Evolutionary conservation across 1,140 invertebrate species (phyloP).

Genomic region (Glossosoma conforme): DNA sequence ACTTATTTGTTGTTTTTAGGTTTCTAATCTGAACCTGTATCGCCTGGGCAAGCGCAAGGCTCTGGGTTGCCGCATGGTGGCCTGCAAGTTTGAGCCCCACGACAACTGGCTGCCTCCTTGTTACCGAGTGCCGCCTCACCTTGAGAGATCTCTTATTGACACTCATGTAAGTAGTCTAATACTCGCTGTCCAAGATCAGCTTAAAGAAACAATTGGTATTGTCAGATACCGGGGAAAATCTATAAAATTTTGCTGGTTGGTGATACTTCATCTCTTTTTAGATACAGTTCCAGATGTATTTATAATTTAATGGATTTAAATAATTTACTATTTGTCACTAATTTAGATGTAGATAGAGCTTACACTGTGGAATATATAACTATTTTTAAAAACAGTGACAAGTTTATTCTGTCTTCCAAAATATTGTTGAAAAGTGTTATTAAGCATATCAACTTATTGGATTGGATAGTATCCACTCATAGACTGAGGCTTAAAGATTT

Average conservation of each 20-base stretch:
- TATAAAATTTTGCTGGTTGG: too few species aligned
- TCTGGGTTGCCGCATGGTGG: conserved; percentile 93
- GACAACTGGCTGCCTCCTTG: conserved; percentile 99
- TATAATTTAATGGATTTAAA: too few species aligned
- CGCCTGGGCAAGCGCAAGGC: conserved; percentile 84
- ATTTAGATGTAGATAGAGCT: too few species aligned
- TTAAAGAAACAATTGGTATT: too few species aligned
- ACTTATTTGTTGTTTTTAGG: conserved; percentile 52
- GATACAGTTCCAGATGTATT: too few species aligned
- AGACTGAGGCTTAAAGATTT: not conserved
- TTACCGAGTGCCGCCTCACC: conserved; percentile 69
- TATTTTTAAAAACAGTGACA: not conserved
- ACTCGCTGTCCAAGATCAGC: too few species aligned
- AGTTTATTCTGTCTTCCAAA: not conserved
- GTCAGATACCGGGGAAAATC: too few species aligned
- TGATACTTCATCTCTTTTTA: too few species aligned
- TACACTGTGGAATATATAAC: too few species aligned
- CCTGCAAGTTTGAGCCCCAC: conserved; percentile 97
- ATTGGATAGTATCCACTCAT: not conserved
- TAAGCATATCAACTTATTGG: not conserved
- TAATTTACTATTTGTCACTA: too few species aligned
- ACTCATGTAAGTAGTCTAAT: conserved; percentile 23
- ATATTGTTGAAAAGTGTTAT: not conserved
- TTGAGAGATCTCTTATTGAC: conserved; percentile 27
- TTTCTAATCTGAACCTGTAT: conserved; percentile 93